phyloP scores from a whole-genome alignment of 2,888 invertebrate species.

The Apodemia mormo region DNA sequence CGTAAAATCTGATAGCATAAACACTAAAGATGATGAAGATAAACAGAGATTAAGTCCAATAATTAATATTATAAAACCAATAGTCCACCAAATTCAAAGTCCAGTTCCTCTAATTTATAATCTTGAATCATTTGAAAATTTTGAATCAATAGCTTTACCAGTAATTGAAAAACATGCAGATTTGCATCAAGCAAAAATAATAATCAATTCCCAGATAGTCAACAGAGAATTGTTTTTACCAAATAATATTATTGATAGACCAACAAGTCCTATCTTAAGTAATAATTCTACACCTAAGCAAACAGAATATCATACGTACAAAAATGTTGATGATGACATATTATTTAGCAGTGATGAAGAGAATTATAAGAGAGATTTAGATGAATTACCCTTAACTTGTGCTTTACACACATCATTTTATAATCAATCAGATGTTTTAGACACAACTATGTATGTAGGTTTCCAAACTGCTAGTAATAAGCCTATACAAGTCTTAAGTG shows the following conservation, averaged over 20 bases:
- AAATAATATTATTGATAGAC: constrained; percentile 18
- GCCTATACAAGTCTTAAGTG: constrained; percentile 57
- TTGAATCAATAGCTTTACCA: constrained; percentile 58
- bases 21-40: neutral
- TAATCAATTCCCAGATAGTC: constrained; percentile 62
- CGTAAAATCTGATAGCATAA: neutral
- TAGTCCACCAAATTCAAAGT: constrained; percentile 23
- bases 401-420: constrained; percentile 58
- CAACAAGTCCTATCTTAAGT: constrained; percentile 34
- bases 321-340: constrained; percentile 56
- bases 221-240: constrained; percentile 42
- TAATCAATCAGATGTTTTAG: constrained; percentile 49
- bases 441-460: constrained; percentile 65
- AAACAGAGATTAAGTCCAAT: constrained; percentile 48
- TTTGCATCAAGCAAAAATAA: constrained; percentile 47
- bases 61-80: constrained; percentile 42
- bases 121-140: constrained; percentile 62
- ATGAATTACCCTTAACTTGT: constrained; percentile 62
- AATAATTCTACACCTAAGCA: constrained; percentile 26
- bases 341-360: constrained; percentile 74
- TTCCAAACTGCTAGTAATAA: constrained; percentile 72
- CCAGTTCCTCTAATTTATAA: constrained; percentile 50
- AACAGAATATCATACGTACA: constrained; percentile 25
- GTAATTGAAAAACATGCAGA: constrained; percentile 49
- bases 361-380: constrained; percentile 44